phyloP scores from a whole-genome alignment of 1,140 invertebrate genomes.

The Olivierus martensii region DNA sequence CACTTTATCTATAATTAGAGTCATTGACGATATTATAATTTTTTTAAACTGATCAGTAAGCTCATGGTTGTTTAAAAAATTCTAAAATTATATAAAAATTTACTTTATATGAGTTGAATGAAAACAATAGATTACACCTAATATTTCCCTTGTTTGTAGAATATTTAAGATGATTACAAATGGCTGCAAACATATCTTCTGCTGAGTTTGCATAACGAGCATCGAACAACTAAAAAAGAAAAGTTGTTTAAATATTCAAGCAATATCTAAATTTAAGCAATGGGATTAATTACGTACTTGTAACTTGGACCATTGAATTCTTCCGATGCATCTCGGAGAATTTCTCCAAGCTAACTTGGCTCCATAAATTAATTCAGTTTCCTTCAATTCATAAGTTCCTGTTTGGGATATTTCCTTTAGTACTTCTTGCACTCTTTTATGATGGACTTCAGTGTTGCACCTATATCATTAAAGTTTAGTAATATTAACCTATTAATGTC shows the following conservation, averaged over 20 bases:
- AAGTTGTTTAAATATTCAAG: neutral
- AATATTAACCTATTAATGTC: slow-evolving; percentile 38
- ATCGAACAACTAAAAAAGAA: slow-evolving; percentile 65
- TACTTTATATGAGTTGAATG: too few species aligned
- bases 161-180: slow-evolving; percentile 94
- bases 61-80: neutral
- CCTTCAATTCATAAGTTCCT: slow-evolving; percentile 71
- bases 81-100: neutral
- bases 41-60: neutral
- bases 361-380: slow-evolving; percentile 84
- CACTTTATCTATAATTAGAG: neutral
- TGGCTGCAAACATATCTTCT: slow-evolving; percentile 89
- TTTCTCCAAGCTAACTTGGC: slow-evolving; percentile 90
- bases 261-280: too few species aligned
- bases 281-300: too few species aligned
- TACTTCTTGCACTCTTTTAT: slow-evolving; percentile 43
- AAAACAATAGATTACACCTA: slow-evolving; percentile 61
- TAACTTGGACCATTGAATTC: slow-evolving; percentile 90
- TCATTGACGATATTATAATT: too few species aligned
- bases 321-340: slow-evolving; percentile 75
- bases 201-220: slow-evolving; percentile 83
- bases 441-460: slow-evolving; percentile 27
- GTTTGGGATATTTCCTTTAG: slow-evolving; percentile 40
- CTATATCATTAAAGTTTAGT: slow-evolving; percentile 59
- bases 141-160: slow-evolving; percentile 93